These are phyloP conservation scores for Atethmia centrago DNA, from an alignment of 2,888 invertebrate species.

Conservation along the genomic window DNA sequence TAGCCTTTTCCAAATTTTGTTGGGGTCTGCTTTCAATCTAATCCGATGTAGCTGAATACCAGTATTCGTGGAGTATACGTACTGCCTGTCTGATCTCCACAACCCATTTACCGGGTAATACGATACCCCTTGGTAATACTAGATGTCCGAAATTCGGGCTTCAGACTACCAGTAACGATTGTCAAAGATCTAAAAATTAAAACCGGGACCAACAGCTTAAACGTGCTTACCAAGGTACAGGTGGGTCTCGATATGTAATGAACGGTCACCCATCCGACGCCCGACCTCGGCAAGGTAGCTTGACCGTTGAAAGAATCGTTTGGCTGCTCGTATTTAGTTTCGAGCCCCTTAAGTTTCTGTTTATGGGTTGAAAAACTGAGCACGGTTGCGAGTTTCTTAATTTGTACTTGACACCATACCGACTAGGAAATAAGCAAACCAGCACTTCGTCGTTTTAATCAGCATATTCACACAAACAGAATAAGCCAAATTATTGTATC, in stretches of 20 bases:
- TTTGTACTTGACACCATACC: neutral
- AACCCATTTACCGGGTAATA: neutral
- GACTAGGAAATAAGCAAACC: neutral
- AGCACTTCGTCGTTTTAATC: neutral
- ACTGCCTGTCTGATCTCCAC: neutral
- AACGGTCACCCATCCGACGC: too few species aligned
- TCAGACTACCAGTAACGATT: neutral
- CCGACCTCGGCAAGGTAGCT: neutral
- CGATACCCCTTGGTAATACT: too few species aligned
- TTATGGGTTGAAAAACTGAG: too few species aligned
- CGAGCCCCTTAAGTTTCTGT: neutral
- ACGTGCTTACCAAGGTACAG: neutral
- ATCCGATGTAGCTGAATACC: neutral
- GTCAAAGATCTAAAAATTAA: neutral
- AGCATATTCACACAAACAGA: neutral
- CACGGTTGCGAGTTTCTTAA: neutral
- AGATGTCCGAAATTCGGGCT: neutral
- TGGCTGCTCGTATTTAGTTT: neutral
- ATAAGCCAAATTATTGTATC: neutral
- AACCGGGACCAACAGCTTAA: neutral
- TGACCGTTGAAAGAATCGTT: too few species aligned
- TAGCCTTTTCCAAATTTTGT: neutral
- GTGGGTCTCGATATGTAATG: neutral
- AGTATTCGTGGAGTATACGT: too few species aligned
- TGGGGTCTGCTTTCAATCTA: neutral